Percentiles rank a stretch among this genome's conserved stretches.
These are phyloP conservation scores for Bruchidius siliquastri DNA, from an alignment of 2,888 invertebrate genomes.

Conservation along the genomic window DNA sequence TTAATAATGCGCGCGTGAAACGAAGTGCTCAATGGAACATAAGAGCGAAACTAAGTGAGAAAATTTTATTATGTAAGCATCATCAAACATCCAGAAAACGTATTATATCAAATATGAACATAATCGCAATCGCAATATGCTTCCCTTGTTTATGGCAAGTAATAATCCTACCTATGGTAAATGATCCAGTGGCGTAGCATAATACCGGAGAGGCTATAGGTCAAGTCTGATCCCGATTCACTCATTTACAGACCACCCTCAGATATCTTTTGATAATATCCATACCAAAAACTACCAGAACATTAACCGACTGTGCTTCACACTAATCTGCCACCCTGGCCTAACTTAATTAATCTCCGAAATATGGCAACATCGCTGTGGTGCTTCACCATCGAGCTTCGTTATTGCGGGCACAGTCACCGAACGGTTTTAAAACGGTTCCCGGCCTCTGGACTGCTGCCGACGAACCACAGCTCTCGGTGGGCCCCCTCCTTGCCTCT, in stretches of 20 bases:
- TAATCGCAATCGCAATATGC: no score
- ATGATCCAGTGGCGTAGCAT: neutral
- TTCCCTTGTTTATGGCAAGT: no score
- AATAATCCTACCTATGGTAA: neutral
- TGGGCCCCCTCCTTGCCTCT: conserved; percentile 10
- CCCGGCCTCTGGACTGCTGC: neutral
- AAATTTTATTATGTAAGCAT: no score
- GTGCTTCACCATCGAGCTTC: neutral
- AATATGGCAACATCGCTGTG: neutral
- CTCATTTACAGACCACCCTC: neutral
- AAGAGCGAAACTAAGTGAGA: no score
- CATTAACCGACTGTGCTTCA: neutral
- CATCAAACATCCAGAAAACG: no score
- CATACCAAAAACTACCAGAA: neutral
- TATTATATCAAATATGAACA: no score
- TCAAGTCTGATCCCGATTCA: no score
- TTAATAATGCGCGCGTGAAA: no score
- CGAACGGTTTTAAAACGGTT: neutral
- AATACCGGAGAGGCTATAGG: neutral
- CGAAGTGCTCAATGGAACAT: no score
- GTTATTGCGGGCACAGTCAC: neutral
- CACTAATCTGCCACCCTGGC: neutral
- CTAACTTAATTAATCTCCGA: neutral
- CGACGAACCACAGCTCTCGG: conserved; percentile 2
- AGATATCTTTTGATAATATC: neutral